Percentiles rank a stretch among this genome's conserved stretches.
phyloP scores from a whole-genome alignment of 2,888 invertebrate species.

The Ophion obscuratus region DNA sequence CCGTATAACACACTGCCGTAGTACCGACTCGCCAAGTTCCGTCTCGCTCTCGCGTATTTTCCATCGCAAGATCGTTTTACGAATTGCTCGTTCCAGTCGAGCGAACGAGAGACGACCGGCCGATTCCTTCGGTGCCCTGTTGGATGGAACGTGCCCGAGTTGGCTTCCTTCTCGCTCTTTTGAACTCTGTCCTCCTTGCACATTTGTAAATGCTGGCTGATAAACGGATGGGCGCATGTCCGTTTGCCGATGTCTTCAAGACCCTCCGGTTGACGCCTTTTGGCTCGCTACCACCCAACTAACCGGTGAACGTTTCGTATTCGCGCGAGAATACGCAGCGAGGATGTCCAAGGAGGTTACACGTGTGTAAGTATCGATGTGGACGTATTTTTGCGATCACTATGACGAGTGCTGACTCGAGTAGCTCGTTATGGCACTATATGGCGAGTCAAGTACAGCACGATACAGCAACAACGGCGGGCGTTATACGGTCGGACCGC shows the following conservation, averaged over 20 bases:
- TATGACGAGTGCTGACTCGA: constrained; percentile 30
- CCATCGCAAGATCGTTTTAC: constrained; percentile 62
- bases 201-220: background rate
- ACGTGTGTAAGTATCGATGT: background rate
- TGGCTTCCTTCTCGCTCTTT: constrained; percentile 13
- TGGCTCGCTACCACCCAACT: background rate
- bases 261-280: background rate
- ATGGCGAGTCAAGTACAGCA: constrained; percentile 52
- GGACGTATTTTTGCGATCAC: background rate
- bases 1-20: constrained; percentile 20
- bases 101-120: constrained; percentile 54
- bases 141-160: constrained; percentile 59
- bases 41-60: constrained; percentile 19
- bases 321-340: background rate
- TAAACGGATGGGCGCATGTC: constrained; percentile 5
- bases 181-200: background rate
- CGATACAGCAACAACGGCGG: constrained; percentile 42
- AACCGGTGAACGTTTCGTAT: background rate
- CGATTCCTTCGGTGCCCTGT: constrained; percentile 47
- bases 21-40: constrained; percentile 4
- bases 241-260: background rate
- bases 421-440: constrained; percentile 64
- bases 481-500: constrained; percentile 53
- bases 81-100: constrained; percentile 66
- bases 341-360: background rate